Evolutionary conservation across 2,888 invertebrate genomes (phyloP).

Genomic region (Erebia ligea): DNA sequence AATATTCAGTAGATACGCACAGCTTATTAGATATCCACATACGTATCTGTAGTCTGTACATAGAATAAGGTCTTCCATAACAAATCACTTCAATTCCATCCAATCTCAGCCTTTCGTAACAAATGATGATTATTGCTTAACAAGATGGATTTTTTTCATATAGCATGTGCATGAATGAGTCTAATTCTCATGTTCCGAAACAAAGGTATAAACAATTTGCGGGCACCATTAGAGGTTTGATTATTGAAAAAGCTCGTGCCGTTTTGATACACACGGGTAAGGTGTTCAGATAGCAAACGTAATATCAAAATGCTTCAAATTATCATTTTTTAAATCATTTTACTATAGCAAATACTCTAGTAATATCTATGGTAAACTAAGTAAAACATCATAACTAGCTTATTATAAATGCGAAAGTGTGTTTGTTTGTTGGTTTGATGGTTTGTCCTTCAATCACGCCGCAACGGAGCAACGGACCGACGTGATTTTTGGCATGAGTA

Average conservation of each 20-base stretch:
- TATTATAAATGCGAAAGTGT: no score
- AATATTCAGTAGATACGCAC: neutral
- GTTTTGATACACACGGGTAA: conserved; percentile 43
- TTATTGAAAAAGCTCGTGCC: conserved; percentile 57
- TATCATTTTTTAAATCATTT: neutral
- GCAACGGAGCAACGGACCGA: no score
- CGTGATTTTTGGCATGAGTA: no score
- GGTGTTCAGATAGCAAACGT: neutral
- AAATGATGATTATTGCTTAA: conserved; percentile 73
- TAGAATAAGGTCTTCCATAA: conserved; percentile 15
- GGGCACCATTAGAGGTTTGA: conserved; percentile 56
- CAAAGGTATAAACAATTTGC: conserved; percentile 74
- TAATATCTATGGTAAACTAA: no score
- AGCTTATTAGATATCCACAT: neutral
- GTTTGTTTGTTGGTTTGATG: no score
- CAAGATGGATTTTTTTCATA: conserved; percentile 66
- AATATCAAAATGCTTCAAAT: neutral
- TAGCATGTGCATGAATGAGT: conserved; percentile 62
- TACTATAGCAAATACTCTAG: no score
- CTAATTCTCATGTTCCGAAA: conserved; percentile 59
- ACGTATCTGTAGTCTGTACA: neutral
- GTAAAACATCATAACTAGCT: no score
- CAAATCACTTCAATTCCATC: conserved; percentile 36
- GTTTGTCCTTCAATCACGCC: no score
- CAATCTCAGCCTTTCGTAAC: conserved; percentile 54